Base-by-base conservation (phyloP, 2,888 invertebrate genomes). In the Cactoblastis cactorum region DNA sequence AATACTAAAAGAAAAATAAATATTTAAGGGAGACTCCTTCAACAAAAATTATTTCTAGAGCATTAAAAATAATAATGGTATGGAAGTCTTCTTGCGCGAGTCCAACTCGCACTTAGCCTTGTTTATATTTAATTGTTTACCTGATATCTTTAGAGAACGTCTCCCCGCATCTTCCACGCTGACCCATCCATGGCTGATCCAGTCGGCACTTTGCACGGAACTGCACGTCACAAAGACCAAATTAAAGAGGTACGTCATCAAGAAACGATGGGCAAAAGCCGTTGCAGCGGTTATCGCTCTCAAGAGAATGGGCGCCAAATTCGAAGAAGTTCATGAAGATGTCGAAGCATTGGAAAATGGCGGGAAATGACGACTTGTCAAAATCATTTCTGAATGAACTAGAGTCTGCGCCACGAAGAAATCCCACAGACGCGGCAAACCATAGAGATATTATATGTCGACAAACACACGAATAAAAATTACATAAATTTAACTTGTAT, bases 251-350 rank as follows among this genome's bases (percentile, higher is more conserved):
- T 97, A 96, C 78, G 96, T 97, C 55, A 96, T 96, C 82, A 95
- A 96, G 83, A 94, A 96, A 74, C 92, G 97, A 41, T 97, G 97
- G 97, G 93, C 95, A 63, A 97, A 96, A 82, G 96, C 95, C 0
- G 95, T 96, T 28, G 94, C 96, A 60, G 96, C 95, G 2, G 96
- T 97, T 65, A 92, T 97, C 57, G 97, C 97, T 1, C 88, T 97
- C 45, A 93, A 92, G 69, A 83, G 97, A 65, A 97, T 97, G 97
- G 96, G 96, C 4, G 95, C 95, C 28, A 94, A 93, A 74, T 92
- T 95, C 56, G 93, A 94, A 62, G 82, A 82, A 22, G 71, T 77
- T 0, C 71, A 69, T 1, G 77, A 77, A 1, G 68, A 66, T 24
- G 55, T 56, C 11, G 59, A 58, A 17, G n/a, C 8, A 47, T 65